phyloP scores from a whole-genome alignment of 2,113 vertebrate species.

The Leucosticte australis region DNA sequence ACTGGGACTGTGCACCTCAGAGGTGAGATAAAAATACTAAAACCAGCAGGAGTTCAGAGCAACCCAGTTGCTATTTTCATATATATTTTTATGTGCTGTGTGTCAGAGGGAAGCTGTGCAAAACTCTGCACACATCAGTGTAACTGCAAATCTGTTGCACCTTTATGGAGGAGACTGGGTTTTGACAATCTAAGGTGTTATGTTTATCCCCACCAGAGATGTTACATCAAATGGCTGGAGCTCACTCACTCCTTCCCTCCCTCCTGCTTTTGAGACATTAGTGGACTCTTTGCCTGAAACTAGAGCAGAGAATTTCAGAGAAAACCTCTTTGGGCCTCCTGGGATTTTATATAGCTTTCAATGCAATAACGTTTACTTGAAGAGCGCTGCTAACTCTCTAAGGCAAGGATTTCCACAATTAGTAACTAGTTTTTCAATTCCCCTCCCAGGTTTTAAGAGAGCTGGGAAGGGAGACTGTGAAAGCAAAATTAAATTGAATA shows the following conservation, averaged over 20 bases:
- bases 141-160: background rate
- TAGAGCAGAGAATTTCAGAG: slow-evolving; percentile 41
- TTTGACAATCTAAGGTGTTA: background rate
- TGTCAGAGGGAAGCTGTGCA: background rate
- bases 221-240: background rate
- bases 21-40: background rate
- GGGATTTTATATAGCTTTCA: slow-evolving; percentile 36
- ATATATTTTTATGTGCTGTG: background rate
- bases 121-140: accelerated
- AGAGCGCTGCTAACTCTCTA: background rate
- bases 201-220: background rate
- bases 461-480: background rate
- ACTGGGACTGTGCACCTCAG: background rate
- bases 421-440: slow-evolving; percentile 42
- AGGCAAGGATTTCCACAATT: slow-evolving; percentile 3
- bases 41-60: background rate
- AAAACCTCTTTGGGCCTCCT: background rate
- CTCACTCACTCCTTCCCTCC: background rate
- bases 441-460: background rate
- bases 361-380: background rate
- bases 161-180: background rate
- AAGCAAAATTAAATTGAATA: slow-evolving; percentile 23
- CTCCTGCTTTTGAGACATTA: background rate
- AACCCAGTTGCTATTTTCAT: background rate
- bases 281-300: slow-evolving; percentile 21